These are phyloP conservation scores for mouse (Mus musculus) DNA, from an alignment of 2,113 vertebrate genomes.

Conservation along the genomic window GRCm39 chr1:89661001-89661500, in stretches of 20 bases:
- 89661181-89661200: background rate
- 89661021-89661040: rapidly evolving
- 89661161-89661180: background rate
- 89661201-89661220: too few relatives aligned
- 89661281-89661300: too few relatives aligned
- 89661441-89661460: background rate
- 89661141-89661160: too few relatives aligned
- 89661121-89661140: background rate
- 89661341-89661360: background rate
- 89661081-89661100: background rate
- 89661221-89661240: background rate
- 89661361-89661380: background rate
- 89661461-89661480: background rate
- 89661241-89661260: background rate
- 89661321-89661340: background rate
- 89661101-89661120: background rate
- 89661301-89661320: background rate
- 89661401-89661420: background rate
- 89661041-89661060: background rate
- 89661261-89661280: background rate
- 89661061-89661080: background rate
- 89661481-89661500: background rate
- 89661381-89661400: background rate
- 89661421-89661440: background rate
- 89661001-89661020: background rate